Evolutionary conservation across 2,113 vertebrate species (phyloP).

Genomic region (Leptocoma aspasia): DNA sequence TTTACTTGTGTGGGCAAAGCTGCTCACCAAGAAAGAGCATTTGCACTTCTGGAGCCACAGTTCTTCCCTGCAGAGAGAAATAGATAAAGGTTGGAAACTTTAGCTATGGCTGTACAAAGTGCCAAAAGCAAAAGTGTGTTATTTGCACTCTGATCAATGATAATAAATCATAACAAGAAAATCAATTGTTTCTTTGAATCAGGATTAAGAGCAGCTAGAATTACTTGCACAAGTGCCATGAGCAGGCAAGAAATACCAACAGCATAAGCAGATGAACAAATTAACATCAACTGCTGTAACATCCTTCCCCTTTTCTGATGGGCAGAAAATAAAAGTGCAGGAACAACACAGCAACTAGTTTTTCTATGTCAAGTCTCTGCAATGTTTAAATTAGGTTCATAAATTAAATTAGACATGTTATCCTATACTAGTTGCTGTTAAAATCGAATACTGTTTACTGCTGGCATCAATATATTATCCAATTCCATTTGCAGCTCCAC

Average conservation of each 20-base stretch:
- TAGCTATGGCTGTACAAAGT: background rate
- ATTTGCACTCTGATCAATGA: background rate
- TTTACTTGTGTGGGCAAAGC: background rate
- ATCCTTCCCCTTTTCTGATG: background rate
- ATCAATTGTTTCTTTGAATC: constrained; percentile 21
- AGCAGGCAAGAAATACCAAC: background rate
- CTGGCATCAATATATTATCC: background rate
- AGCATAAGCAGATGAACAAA: background rate
- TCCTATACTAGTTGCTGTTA: constrained; percentile 4
- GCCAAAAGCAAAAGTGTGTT: background rate
- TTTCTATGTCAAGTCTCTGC: background rate
- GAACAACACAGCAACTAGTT: background rate
- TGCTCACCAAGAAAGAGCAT: background rate
- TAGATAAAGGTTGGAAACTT: background rate
- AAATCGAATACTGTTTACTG: constrained; percentile 24
- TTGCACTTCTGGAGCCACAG: background rate
- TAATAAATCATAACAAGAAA: constrained; percentile 45
- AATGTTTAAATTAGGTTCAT: background rate
- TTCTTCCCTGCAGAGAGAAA: background rate
- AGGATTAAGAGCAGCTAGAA: background rate
- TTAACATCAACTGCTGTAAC: background rate
- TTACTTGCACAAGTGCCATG: background rate
- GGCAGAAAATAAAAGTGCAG: background rate
- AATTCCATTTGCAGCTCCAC: constrained; percentile 7
- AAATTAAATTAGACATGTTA: constrained; percentile 39